phyloP scores from a whole-genome alignment of 1,140 invertebrate species.

The Drosophila arawakana region DNA sequence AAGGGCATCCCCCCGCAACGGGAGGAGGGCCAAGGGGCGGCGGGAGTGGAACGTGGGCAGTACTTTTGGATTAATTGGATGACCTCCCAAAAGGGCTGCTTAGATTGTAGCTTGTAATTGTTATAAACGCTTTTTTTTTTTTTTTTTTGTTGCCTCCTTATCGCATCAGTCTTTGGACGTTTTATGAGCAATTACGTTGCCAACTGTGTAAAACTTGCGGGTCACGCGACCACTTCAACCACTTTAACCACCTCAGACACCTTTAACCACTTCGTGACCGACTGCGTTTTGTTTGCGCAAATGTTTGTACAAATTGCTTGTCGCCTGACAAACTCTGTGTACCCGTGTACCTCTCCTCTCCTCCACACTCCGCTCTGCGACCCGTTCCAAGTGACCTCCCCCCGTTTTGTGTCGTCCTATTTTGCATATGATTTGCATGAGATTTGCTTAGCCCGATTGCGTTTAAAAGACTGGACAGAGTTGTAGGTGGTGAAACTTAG shows the following conservation, averaged over 20 bases:
- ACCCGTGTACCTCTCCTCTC: slow-evolving; percentile 3
- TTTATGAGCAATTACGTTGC: slow-evolving; percentile 73
- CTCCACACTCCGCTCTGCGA: neutral
- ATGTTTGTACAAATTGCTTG: slow-evolving; percentile 75
- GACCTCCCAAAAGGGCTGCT: slow-evolving; percentile 22
- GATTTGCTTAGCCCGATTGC: slow-evolving; percentile 72
- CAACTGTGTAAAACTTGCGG: slow-evolving; percentile 68
- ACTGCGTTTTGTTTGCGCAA: slow-evolving; percentile 63
- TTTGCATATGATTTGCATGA: slow-evolving; percentile 69
- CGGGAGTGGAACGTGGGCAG: neutral
- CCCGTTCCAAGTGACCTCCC: neutral
- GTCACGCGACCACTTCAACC: slow-evolving; percentile 59
- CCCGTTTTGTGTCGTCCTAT: slow-evolving; percentile 21
- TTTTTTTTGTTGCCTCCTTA: slow-evolving; percentile 17
- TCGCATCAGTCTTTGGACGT: slow-evolving; percentile 20
- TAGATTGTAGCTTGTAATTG: slow-evolving; percentile 33
- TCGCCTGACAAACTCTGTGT: slow-evolving; percentile 44
- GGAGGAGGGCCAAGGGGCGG: neutral
- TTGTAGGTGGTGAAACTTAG: neutral
- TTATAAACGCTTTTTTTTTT: slow-evolving; percentile 36
- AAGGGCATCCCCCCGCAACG: neutral
- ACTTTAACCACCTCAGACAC: slow-evolving; percentile 1
- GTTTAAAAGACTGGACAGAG: slow-evolving; percentile 40
- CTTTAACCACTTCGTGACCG: slow-evolving; percentile 29
- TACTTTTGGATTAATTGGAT: slow-evolving; percentile 5